These are phyloP conservation scores for Oncorhynchus clarkii DNA, from an alignment of 2,113 vertebrate species.

Conservation along the genomic window DNA sequence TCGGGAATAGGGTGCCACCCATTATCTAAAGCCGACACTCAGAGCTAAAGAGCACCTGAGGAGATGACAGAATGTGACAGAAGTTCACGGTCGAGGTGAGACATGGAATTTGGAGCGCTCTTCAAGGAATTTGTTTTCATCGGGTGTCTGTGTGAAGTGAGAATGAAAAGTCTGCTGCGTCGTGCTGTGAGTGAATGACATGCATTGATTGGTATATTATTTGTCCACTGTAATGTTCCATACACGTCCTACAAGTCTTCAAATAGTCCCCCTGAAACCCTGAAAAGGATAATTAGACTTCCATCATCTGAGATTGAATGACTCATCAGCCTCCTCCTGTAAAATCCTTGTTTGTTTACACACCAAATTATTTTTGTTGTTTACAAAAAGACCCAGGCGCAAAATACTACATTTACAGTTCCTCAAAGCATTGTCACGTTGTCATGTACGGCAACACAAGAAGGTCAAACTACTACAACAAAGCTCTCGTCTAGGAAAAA, in stretches of 20 bases:
- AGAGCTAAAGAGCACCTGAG: slow-evolving; percentile 43
- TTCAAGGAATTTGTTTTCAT: slow-evolving; percentile 27
- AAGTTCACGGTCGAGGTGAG: slow-evolving; percentile 2
- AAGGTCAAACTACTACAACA: slow-evolving; percentile 36
- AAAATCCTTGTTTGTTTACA: too few relatives aligned
- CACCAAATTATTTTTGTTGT: too few relatives aligned
- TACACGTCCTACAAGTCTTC: too few relatives aligned
- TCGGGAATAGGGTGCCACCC: neutral
- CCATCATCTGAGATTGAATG: too few relatives aligned
- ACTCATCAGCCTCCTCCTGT: too few relatives aligned
- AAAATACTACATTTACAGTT: too few relatives aligned
- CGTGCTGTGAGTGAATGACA: slow-evolving; percentile 22
- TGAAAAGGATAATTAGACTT: too few relatives aligned
- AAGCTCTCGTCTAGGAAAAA: slow-evolving; percentile 16
- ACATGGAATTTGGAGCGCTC: slow-evolving; percentile 29
- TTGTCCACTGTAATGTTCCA: too few relatives aligned
- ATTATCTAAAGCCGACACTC: slow-evolving; percentile 25
- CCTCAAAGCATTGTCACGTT: neutral
- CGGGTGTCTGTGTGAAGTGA: slow-evolving; percentile 23
- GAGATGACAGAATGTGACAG: slow-evolving; percentile 18
- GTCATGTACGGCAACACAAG: neutral
- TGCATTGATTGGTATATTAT: neutral
- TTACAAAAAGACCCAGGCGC: too few relatives aligned
- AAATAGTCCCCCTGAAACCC: too few relatives aligned
- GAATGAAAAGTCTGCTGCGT: slow-evolving; percentile 37